phyloP scores from a whole-genome alignment of 2,888 invertebrate species.

The Drosophila birchii region DNA sequence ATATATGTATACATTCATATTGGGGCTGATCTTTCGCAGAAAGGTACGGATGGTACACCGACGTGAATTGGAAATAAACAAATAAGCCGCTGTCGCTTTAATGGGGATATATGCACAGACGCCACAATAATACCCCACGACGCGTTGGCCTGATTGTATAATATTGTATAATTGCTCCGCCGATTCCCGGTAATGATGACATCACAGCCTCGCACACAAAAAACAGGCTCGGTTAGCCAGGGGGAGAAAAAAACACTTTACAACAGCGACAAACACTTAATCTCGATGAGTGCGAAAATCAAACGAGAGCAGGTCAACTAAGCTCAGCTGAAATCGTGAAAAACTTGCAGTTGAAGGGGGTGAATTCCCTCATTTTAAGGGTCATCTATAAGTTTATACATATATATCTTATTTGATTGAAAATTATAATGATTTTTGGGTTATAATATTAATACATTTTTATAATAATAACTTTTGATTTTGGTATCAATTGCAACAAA shows the following conservation, averaged over 20 bases:
- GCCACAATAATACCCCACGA: slow-evolving; percentile 15
- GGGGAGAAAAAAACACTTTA: slow-evolving; percentile 19
- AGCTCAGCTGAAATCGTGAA: background rate
- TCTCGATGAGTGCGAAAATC: slow-evolving; percentile 25
- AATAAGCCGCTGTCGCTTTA: slow-evolving; percentile 31
- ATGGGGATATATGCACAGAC: slow-evolving; percentile 29
- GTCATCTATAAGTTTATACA: background rate
- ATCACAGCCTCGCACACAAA: slow-evolving; percentile 25
- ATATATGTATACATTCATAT: background rate
- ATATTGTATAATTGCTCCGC: slow-evolving; percentile 48
- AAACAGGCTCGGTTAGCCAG: slow-evolving; percentile 16
- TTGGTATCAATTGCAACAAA: background rate
- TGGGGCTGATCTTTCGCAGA: slow-evolving; percentile 28
- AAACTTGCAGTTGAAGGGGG: background rate
- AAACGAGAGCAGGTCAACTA: slow-evolving; percentile 26
- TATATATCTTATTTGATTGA: background rate
- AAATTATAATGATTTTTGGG: background rate
- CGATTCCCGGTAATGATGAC: slow-evolving; percentile 50
- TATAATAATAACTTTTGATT: background rate
- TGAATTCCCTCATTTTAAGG: background rate
- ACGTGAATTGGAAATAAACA: slow-evolving; percentile 10
- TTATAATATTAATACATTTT: background rate
- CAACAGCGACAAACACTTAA: slow-evolving; percentile 40
- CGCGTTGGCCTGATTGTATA: slow-evolving; percentile 42
- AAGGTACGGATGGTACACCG: background rate